phyloP scores from a whole-genome alignment of 53 echinoderm and acorn worm species.

The Echinarachnius parma region DNA sequence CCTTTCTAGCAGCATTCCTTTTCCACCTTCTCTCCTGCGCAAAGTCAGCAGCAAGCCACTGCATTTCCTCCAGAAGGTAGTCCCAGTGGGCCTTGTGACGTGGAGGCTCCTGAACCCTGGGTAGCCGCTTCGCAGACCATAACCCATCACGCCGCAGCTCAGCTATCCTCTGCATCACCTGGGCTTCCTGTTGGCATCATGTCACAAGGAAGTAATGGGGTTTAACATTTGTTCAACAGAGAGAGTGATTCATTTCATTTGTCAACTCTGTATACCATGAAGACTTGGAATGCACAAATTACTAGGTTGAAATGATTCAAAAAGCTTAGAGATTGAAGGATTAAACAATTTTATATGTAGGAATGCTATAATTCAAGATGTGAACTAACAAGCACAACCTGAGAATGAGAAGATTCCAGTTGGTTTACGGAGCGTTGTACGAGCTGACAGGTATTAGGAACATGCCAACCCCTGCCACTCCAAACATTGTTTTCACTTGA shows the following conservation, averaged over 20 bases:
- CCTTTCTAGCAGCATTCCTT: constrained; percentile 89
- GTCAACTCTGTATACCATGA: too few species aligned
- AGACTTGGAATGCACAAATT: too few species aligned
- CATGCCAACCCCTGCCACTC: constrained; percentile 40
- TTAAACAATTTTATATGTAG: too few species aligned
- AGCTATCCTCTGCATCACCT: constrained; percentile 98
- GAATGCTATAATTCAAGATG: constrained; percentile 47
- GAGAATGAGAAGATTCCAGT: constrained; percentile 55
- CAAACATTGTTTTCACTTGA: too few species aligned
- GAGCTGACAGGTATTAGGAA: constrained; percentile 26
- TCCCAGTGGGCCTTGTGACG: constrained; percentile 97
- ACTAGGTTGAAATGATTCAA: too few species aligned
- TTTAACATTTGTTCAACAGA: not conserved
- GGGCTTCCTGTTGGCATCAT: constrained; percentile 73
- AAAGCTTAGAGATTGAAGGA: too few species aligned
- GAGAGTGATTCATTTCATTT: not conserved
- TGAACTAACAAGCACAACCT: constrained; percentile 29
- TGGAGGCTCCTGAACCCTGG: constrained; percentile 97
- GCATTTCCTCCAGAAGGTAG: constrained; percentile 93
- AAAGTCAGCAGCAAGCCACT: constrained; percentile 96
- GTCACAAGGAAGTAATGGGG: not conserved
- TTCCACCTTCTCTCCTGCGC: constrained; percentile 96
- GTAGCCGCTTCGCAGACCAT: constrained; percentile 90
- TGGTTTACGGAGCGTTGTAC: constrained; percentile 51
- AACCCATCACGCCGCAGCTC: constrained; percentile 87